These are phyloP conservation scores for Sicus ferrugineus DNA, from an alignment of 2,888 invertebrate species.

Conservation along the genomic window DNA sequence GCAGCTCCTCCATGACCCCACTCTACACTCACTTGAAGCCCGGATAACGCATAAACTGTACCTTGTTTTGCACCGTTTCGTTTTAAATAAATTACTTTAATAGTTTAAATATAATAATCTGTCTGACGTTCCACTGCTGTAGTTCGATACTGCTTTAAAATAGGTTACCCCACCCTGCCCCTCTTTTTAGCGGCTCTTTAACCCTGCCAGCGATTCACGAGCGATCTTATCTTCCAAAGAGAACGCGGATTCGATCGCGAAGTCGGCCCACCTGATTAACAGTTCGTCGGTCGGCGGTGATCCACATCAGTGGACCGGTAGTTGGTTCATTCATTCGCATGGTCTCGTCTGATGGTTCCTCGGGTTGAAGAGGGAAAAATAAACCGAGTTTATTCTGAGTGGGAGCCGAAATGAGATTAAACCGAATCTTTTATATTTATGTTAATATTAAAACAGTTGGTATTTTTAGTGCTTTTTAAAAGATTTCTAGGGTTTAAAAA, in stretches of 20 bases:
- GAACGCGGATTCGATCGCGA: background rate
- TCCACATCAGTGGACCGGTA: constrained; percentile 16
- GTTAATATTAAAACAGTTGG: background rate
- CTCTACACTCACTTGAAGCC: background rate
- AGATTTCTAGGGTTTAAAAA: background rate
- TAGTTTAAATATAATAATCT: constrained; percentile 62
- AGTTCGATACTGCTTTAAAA: constrained; percentile 34
- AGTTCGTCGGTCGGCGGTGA: background rate
- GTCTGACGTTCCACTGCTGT: constrained; percentile 33
- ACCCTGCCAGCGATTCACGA: background rate
- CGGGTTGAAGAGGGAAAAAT: constrained; percentile 33
- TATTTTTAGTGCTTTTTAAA: background rate
- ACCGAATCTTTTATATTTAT: background rate
- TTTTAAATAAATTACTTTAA: constrained; percentile 61
- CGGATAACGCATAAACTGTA: background rate
- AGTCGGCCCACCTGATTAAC: background rate
- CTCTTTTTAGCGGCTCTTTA: background rate
- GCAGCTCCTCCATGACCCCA: too few relatives aligned
- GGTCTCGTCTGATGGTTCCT: background rate
- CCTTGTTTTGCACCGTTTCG: constrained; percentile 30
- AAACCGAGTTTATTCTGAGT: constrained; percentile 28
- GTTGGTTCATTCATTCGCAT: constrained; percentile 6
- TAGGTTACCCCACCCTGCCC: constrained; percentile 23
- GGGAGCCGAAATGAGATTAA: constrained; percentile 2
- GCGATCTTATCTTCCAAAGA: background rate